A percentile compares a stretch with the other conserved stretches of the same genome.
phyloP scores from a whole-genome alignment of 2,797 vertebrate genomes.

The Rhinichthys osculus region DNA sequence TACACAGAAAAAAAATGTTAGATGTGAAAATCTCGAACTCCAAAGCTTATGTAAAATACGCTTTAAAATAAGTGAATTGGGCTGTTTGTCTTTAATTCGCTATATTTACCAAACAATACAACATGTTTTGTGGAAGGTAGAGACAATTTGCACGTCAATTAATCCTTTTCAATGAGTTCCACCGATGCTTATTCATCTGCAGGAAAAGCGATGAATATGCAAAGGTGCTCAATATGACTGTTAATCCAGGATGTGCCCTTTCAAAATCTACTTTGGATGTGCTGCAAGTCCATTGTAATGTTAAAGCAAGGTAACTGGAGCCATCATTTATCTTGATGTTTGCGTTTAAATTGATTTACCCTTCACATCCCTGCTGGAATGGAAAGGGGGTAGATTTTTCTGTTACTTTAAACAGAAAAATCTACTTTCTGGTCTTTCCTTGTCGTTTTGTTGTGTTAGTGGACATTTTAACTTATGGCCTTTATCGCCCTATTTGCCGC shows the following conservation, averaged over 20 bases:
- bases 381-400: background rate
- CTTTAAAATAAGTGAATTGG: background rate
- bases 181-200: slow-evolving; percentile 75
- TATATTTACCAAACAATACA: slow-evolving; percentile 37
- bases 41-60: background rate
- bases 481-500: too few relatives aligned
- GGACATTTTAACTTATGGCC: background rate
- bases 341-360: slow-evolving; percentile 64
- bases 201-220: slow-evolving; percentile 75
- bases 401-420: background rate
- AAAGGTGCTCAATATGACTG: slow-evolving; percentile 63
- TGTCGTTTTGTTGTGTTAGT: background rate
- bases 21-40: background rate
- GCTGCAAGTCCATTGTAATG: slow-evolving; percentile 75
- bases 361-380: background rate
- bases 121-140: background rate
- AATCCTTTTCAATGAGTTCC: slow-evolving; percentile 47
- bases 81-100: slow-evolving; percentile 17
- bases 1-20: background rate
- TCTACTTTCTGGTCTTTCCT: background rate
- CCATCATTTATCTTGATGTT: slow-evolving; percentile 67
- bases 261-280: slow-evolving; percentile 60
- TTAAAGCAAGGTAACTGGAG: slow-evolving; percentile 66
- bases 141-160: slow-evolving; percentile 53
- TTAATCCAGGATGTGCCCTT: slow-evolving; percentile 72